Percentiles rank a stretch among this genome's conserved stretches.
Conservation (phyloP, 2,888 invertebrate genomes). For the Lypha dubia region DNA sequence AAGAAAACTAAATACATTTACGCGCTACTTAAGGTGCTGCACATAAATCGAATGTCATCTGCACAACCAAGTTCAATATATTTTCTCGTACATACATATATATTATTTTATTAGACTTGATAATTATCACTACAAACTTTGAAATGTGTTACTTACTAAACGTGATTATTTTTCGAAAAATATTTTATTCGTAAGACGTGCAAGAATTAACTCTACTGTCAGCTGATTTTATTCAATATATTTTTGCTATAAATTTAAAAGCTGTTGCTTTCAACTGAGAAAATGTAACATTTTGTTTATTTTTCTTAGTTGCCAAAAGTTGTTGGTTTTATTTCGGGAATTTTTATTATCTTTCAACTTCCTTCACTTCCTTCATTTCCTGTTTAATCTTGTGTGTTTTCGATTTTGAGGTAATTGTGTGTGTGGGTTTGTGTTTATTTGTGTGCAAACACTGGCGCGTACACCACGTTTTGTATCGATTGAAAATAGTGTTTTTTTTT, state of each 20-base stretch:
- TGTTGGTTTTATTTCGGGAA: neutral
- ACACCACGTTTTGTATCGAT: neutral
- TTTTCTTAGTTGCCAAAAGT: constrained; percentile 2
- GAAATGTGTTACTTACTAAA: neutral
- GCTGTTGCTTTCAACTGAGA: neutral
- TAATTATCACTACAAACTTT: neutral
- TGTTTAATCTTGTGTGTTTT: neutral
- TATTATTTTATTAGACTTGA: neutral
- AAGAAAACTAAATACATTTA: neutral
- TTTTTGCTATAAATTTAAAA: constrained; percentile 19
- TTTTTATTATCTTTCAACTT: constrained; percentile 16
- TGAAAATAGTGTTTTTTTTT: neutral
- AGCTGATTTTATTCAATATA: neutral
- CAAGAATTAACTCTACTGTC: neutral
- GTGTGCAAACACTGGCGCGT: no score
- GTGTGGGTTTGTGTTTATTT: neutral
- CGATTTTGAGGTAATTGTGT: neutral
- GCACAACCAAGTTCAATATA: neutral
- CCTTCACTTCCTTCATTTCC: constrained; percentile 11
- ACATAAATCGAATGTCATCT: neutral
- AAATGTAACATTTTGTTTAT: neutral
- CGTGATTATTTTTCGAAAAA: constrained; percentile 15
- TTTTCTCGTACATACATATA: no score
- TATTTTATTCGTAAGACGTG: neutral
- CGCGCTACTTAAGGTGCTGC: neutral